Percentiles rank a stretch among this genome's conserved stretches.
Conservation (phyloP, 2,797 vertebrate species). For the Falco berigora region DNA sequence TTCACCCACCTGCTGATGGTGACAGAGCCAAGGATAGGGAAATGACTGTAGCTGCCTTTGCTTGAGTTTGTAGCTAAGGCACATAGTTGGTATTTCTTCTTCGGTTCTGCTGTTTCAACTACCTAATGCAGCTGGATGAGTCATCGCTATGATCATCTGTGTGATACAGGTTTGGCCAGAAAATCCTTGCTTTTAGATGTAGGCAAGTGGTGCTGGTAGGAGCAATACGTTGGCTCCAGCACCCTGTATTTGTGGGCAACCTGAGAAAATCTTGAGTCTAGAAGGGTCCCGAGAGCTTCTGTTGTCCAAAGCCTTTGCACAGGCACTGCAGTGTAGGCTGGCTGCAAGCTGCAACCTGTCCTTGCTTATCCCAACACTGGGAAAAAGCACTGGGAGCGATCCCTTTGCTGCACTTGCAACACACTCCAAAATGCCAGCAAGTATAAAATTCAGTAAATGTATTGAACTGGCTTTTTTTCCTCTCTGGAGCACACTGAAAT, state of each 20-base stretch:
- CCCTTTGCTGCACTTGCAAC: neutral
- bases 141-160: neutral
- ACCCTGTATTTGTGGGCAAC: neutral
- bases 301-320: neutral
- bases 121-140: neutral
- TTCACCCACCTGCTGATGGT: neutral
- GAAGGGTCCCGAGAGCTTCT: neutral
- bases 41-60: neutral
- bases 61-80: neutral
- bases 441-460: neutral
- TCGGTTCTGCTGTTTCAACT: neutral
- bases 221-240: neutral
- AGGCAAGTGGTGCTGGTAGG: neutral
- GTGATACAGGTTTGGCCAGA: neutral
- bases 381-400: neutral
- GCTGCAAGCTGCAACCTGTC: neutral
- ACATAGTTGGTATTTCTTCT: neutral
- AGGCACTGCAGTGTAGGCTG: neutral
- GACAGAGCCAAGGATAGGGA: neutral
- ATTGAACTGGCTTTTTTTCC: neutral
- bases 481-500: neutral
- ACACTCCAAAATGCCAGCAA: neutral
- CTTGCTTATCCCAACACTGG: neutral
- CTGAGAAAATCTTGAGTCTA: neutral
- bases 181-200: neutral